phyloP scores from a whole-genome alignment of 2,113 vertebrate species.

The Actinemys pallida region DNA sequence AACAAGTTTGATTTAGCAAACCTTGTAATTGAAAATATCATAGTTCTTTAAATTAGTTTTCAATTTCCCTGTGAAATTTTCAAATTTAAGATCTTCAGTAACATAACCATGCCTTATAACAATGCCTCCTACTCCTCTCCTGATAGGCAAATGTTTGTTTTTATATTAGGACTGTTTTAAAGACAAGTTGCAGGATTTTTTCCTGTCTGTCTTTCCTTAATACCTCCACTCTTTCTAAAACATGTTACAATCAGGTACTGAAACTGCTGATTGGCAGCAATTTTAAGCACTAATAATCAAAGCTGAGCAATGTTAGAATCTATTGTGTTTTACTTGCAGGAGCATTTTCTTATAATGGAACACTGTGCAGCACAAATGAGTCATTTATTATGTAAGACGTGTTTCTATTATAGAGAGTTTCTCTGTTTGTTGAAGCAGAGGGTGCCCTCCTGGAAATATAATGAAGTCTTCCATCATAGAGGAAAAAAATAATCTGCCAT shows the following conservation, averaged over 20 bases:
- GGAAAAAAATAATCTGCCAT: conserved; percentile 40
- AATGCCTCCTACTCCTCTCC: background rate
- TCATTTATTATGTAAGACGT: conserved; percentile 28
- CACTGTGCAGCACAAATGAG: conserved; percentile 61
- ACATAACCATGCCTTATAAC: background rate
- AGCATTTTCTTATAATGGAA: conserved; percentile 70
- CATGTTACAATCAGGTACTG: conserved; percentile 53
- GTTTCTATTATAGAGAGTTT: conserved; percentile 29
- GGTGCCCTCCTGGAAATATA: conserved; percentile 32
- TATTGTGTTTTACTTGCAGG: conserved; percentile 62
- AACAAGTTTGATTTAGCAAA: background rate
- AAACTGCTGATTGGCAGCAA: conserved; percentile 51
- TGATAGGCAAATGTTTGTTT: background rate
- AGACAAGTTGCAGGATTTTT: background rate
- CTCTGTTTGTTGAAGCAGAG: conserved; percentile 15
- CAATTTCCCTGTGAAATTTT: background rate
- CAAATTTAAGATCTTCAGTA: background rate
- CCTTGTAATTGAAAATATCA: background rate
- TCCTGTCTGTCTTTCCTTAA: background rate
- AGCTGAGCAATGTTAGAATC: conserved; percentile 64
- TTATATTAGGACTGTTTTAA: conserved; percentile 22
- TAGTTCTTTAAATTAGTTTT: background rate
- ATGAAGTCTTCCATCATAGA: conserved; percentile 23
- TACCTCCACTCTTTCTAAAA: conserved; percentile 31
- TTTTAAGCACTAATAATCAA: conserved; percentile 69